Evolutionary conservation across 2,113 vertebrate species (phyloP).

Genomic region (Ciconia boyciana): DNA sequence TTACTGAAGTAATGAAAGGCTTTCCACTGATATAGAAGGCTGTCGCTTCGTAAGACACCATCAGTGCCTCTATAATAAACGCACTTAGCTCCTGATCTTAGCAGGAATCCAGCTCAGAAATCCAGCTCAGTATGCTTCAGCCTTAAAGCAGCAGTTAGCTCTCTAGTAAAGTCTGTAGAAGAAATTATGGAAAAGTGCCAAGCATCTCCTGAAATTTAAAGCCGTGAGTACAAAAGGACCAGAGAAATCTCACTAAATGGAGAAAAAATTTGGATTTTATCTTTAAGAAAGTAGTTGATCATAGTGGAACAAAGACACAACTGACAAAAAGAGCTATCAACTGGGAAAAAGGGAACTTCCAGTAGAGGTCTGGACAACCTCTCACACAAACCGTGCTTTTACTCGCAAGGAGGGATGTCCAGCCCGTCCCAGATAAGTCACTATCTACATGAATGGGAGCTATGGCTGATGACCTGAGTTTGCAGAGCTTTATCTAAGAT

Average conservation of each 20-base stretch:
- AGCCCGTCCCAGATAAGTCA: neutral
- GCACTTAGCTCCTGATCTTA: neutral
- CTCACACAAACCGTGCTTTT: neutral
- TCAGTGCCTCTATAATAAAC: neutral
- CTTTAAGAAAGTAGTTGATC: neutral
- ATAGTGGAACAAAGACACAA: neutral
- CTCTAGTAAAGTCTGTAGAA: neutral
- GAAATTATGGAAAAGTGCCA: neutral
- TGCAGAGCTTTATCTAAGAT: neutral
- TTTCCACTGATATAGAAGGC: neutral
- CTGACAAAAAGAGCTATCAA: neutral
- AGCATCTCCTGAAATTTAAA: neutral
- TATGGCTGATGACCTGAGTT: neutral
- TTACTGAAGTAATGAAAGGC: neutral
- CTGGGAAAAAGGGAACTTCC: neutral
- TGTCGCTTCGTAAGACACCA: neutral
- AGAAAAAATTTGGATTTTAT: neutral
- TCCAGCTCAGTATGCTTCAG: neutral
- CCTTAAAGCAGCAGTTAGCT: neutral
- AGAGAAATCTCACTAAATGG: neutral
- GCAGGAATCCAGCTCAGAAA: neutral
- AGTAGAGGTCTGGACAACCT: neutral
- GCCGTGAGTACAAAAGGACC: rapidly evolving
- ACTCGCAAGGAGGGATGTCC: neutral
- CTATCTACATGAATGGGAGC: neutral